Base-by-base conservation (phyloP, 1,140 invertebrate genomes). In the Drosophila miranda region DNA sequence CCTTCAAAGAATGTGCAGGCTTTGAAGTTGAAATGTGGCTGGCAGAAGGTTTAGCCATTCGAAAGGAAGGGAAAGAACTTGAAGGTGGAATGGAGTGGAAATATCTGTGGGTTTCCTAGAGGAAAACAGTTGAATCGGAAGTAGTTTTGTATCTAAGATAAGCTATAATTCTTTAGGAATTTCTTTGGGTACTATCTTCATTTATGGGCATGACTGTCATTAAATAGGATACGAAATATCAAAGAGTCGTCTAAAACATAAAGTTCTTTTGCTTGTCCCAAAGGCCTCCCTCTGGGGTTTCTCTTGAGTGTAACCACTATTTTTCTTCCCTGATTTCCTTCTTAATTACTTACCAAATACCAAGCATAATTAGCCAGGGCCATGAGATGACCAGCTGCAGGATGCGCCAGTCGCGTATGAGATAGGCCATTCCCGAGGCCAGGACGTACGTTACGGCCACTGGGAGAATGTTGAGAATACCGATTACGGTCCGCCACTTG, bases 331-430 rank as follows among this genome's bases (percentile, higher is more conserved):
- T 16, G 16, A 16, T 16, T 16, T 16, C 16, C 2, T 0, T 19
- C 19, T 19, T 19, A 2, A 19, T 2, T 2, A 19, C 83, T 92
- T 92, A 96, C 93, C 94, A 95, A 63, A 95, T 91, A 28, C 89
- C 72, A 4, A 95, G 82, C 46, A 96, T 92, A 5, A 93, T 77
- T 46, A 95, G 91, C 87, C 95, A 94, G 1, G 95, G 94, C 16
- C 94, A 71, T 1, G 95, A 95, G 41, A 96, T 92, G 4, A 94
- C 93, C 55, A 96, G 91, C 82, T 96, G 95, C 2, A 97, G 89
- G 21, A 93, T 91, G 44, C 94, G 92, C 96, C 96, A 97, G 71
- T 96, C 80, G 14, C 93, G 45, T 93, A 93, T 58, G 94, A 91
- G 34, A 93, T 91, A 89, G 93, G 94, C 44, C 94, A 96, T 64